Evolutionary conservation across 2,888 invertebrate species (phyloP).

Genomic region (Latheticus oryzae): DNA sequence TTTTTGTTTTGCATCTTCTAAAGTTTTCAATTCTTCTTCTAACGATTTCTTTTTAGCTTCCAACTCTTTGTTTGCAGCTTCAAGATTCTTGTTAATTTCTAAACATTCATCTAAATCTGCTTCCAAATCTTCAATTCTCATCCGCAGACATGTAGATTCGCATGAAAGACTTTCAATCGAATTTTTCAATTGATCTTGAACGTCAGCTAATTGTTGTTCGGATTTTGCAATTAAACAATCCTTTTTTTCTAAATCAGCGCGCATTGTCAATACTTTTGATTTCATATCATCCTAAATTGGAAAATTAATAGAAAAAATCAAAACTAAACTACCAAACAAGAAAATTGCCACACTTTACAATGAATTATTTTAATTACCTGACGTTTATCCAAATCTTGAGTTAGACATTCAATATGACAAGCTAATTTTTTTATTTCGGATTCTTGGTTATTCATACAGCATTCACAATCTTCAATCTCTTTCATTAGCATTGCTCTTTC

Average conservation of each 20-base stretch:
- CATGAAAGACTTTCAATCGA: conserved; percentile 57
- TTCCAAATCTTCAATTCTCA: conserved; percentile 51
- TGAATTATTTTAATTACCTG: conserved; percentile 60
- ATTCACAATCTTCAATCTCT: conserved; percentile 69
- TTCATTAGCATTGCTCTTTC: conserved; percentile 67
- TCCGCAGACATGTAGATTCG: conserved; percentile 55
- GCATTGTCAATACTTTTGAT: conserved; percentile 54
- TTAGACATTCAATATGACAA: conserved; percentile 68
- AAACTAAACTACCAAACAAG: conserved; percentile 4
- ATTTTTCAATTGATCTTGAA: conserved; percentile 57
- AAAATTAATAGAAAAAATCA: conserved; percentile 6
- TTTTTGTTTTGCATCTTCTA: conserved; percentile 1
- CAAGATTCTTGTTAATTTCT: neutral
- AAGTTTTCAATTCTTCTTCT: no score
- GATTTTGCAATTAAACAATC: conserved; percentile 56
- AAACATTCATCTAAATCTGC: conserved; percentile 46
- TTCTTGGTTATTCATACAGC: conserved; percentile 70
- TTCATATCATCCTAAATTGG: conserved; percentile 57
- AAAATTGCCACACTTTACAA: conserved; percentile 40
- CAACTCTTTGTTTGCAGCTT: neutral
- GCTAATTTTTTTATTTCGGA: conserved; percentile 70
- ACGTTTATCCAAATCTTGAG: conserved; percentile 58
- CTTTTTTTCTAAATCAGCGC: conserved; percentile 60
- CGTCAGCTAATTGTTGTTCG: conserved; percentile 57
- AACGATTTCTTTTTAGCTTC: neutral